Conservation (phyloP, 2,797 vertebrate species). For the Prunella strophiata region DNA sequence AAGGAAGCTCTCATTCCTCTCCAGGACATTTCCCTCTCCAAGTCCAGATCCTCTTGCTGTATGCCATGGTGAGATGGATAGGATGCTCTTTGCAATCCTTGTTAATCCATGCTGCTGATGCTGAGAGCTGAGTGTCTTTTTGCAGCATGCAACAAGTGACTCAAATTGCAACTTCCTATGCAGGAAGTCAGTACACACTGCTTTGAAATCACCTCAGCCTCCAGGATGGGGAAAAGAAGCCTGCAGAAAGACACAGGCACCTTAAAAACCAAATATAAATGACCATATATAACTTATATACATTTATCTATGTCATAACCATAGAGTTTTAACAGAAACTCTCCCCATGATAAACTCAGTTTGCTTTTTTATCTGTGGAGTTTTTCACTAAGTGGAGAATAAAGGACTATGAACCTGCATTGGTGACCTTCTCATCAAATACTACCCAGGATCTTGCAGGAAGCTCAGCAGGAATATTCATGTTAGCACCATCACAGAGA, state of each 20-base stretch:
- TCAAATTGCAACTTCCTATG: background rate
- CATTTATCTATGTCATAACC: background rate
- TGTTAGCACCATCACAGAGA: background rate
- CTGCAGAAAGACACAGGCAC: background rate
- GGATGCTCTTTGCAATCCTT: background rate
- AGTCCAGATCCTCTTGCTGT: background rate
- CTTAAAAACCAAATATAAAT: background rate
- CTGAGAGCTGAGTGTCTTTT: background rate
- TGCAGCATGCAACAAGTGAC: background rate
- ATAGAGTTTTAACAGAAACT: background rate
- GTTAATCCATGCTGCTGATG: background rate
- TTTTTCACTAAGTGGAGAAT: background rate
- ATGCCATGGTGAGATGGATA: background rate
- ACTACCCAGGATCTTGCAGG: background rate
- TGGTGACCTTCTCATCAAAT: background rate
- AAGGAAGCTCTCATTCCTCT: background rate
- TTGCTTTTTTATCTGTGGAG: background rate
- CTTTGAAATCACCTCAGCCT: background rate
- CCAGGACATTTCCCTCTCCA: background rate
- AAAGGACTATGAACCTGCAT: background rate
- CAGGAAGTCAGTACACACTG: background rate
- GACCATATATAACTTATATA: background rate
- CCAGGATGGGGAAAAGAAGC: background rate
- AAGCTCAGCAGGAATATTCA: background rate
- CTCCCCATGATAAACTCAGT: accelerated